Conservation (phyloP, 2,113 vertebrate genomes). For the Argyrosomus japonicus region DNA sequence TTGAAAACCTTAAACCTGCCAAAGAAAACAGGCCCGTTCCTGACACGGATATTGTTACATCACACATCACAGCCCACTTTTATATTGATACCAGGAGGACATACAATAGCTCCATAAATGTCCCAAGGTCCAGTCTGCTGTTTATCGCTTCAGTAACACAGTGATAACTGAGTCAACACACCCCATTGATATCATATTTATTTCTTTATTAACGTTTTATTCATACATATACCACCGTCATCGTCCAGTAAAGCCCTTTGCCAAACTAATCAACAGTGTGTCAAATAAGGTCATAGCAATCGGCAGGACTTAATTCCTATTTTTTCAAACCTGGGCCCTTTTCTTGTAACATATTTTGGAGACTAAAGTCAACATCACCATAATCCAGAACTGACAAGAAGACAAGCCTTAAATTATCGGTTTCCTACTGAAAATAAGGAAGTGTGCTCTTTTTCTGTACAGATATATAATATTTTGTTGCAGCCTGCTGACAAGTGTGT, state of each 20-base stretch:
- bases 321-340: too few relatives aligned
- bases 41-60: background rate
- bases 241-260: background rate
- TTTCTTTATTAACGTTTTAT: background rate
- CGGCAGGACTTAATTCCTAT: too few relatives aligned
- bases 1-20: background rate
- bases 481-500: too few relatives aligned
- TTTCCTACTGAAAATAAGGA: too few relatives aligned
- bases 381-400: too few relatives aligned
- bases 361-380: too few relatives aligned
- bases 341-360: too few relatives aligned
- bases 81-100: background rate
- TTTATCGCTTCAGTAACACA: background rate
- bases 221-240: background rate
- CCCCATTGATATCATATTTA: background rate
- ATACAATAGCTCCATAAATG: background rate
- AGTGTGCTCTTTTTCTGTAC: too few relatives aligned
- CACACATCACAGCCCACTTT: background rate
- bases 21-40: background rate
- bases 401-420: too few relatives aligned
- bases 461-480: too few relatives aligned
- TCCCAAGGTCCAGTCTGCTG: background rate
- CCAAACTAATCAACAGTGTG: background rate
- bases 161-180: conserved; percentile 10
- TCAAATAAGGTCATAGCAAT: background rate